Base-by-base conservation (phyloP, 1,140 invertebrate genomes). In the Acromyrmex echinatior region DNA sequence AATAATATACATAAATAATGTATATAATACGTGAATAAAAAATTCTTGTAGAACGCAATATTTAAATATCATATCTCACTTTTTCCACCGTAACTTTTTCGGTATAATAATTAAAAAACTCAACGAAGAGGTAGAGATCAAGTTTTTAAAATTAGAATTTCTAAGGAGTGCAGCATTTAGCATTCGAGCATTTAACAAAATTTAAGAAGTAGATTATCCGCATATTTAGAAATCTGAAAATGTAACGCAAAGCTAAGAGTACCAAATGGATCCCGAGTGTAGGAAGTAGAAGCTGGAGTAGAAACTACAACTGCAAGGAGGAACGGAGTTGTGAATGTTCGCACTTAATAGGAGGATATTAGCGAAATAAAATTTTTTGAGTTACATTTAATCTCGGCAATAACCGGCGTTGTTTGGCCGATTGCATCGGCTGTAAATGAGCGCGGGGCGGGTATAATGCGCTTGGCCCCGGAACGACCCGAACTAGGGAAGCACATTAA, bases 401-500 rank as follows among this genome's bases (percentile, higher is more conserved):
- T 84, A 84, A 84, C 71, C 62, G 49, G 25, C n/a, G n/a, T 39
- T 70, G 60, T 86, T 76, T 53, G 63, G 62, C 66, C 74, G 82
- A 89, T 86, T 68, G 31, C 51, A 51, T 28, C 12, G 51, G 51
- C 25, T 62, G 68, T 56, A 86, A 79, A 90, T 84, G 88, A 81
- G 82, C 70, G 63, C 49, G 28, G 63, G 51, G 74, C 63, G 79
- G 51, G 63, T 90, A 53, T 74, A 89, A 87, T 80, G 53, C 86
- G 82, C 35, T 65, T 88, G 86, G 87, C 89, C 89, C 60, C 70
- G 86, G 62, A 86, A 88, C 71, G 76, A 90, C 86, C 89, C 73
- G 79, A 86, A 78, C 76, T 87, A 76, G 88, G 73, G 65, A 77
- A 80, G 70, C 76, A 73, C 86, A 91, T 91, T 91, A 88, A 90